Conservation (phyloP, 35 echinoderm and acorn worm genomes). For the Nesometra sesokonis region DNA sequence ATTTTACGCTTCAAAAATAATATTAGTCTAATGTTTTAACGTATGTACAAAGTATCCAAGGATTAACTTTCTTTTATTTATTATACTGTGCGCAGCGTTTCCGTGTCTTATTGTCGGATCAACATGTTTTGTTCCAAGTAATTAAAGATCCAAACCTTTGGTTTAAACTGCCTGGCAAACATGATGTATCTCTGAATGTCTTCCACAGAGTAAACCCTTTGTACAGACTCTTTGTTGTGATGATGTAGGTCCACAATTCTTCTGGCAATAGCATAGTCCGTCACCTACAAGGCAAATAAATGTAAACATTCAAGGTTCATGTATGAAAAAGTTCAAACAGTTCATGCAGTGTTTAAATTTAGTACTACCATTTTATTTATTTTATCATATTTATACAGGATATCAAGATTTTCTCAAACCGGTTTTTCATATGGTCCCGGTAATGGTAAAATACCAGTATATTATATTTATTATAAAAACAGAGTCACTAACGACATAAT, state of each 20-base stretch:
- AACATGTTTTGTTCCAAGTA: neutral
- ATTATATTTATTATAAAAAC: too few species aligned
- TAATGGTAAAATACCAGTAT: too few species aligned
- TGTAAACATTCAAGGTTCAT: neutral
- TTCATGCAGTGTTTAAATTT: neutral
- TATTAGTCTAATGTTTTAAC: too few species aligned
- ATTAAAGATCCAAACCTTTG: conserved; percentile 28
- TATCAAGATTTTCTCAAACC: too few species aligned
- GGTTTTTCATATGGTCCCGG: too few species aligned
- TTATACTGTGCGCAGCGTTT: too few species aligned
- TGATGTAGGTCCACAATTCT: conserved; percentile 88
- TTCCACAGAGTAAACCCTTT: conserved; percentile 77
- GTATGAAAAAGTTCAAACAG: neutral
- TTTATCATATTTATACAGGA: neutral
- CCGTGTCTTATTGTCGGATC: too few species aligned
- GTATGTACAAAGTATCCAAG: too few species aligned
- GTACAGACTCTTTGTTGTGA: conserved; percentile 57
- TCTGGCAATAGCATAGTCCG: conserved; percentile 90
- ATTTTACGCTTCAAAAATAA: too few species aligned
- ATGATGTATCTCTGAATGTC: conserved; percentile 93
- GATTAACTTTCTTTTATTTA: too few species aligned
- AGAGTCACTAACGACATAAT: too few species aligned
- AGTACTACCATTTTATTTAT: neutral
- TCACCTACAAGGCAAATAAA: conserved; percentile 62
- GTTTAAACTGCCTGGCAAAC: conserved; percentile 97